Base-by-base conservation (phyloP, 2,113 vertebrate species). In the Colius striatus region DNA sequence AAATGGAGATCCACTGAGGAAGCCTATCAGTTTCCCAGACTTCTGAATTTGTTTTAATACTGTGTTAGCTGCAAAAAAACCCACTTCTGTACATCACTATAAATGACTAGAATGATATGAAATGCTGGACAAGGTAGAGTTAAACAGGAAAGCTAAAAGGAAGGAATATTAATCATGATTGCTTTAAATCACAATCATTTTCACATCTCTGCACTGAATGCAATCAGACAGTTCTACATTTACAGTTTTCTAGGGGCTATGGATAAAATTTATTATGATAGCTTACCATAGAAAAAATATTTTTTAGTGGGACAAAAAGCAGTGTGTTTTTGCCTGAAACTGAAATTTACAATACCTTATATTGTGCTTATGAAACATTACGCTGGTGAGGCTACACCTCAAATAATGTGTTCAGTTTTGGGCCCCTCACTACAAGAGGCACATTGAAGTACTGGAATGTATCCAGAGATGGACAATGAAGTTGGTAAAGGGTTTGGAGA, bases 291-390 rank as follows among this genome's bases (percentile, higher is more conserved):
- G 29, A 87, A 68, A 43, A 91, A 51, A 18, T 90, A 23, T 25
- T 94, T 81, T 85, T 68, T 96, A 78, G 57, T 51, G 63, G 32
- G 19, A 55, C 58, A 68, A 84, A 88, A 82, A 92, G 16, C 38
- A 89, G 82, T 58, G 13, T 30, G 71, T 62, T 92, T 89, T 91
- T 96, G 70, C 89, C 45, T 80, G 71, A 84, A 71, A 50, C 16
- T 58, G 18, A 26, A 86, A n/a, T 93, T 63, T 86, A 4, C 6
- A 89, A 77, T 92, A 75, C 61, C 71, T 87, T 63, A 87, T 26
- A n/a, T 22, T 53, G 5, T 12, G 71, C 29, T 95, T 89, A 84
- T 6, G 61, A 85, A 88, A 76, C 20, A n/a, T 20, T 41, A 41
- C 12, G 38, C 38, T 41, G 12, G 38, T 41, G 38, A 41, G 38